Evolutionary conservation across 2,797 vertebrate genomes (phyloP).

Genomic region (Muscicapa comitata): DNA sequence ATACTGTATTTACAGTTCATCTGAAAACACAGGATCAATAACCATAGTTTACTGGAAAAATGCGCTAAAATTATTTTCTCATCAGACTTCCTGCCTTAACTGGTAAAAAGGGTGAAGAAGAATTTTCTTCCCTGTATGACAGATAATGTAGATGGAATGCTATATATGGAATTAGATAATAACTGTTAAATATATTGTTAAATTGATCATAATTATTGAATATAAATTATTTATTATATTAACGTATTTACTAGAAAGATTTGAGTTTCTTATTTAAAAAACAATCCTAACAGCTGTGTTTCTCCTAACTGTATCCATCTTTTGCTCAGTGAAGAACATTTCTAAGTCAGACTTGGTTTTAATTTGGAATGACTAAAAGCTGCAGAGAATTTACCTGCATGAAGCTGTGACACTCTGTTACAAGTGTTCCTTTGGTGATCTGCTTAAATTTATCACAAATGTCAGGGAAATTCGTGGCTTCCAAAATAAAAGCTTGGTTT

Average conservation of each 20-base stretch:
- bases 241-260: background rate
- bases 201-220: background rate
- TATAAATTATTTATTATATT: background rate
- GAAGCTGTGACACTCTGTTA: constrained; percentile 89
- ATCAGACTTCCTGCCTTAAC: background rate
- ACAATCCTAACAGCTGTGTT: background rate
- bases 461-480: constrained; percentile 83
- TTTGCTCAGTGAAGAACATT: background rate
- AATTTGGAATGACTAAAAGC: background rate
- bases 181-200: background rate
- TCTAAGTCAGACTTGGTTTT: background rate
- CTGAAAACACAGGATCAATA: background rate
- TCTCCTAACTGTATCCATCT: background rate
- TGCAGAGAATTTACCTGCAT: constrained; percentile 83
- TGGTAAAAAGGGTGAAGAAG: background rate
- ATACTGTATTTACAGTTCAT: background rate
- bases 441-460: constrained; percentile 90
- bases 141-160: background rate
- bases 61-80: background rate
- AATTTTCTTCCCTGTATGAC: background rate
- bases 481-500: constrained; percentile 85
- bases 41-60: background rate
- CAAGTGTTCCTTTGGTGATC: constrained; percentile 85
- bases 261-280: background rate
- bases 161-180: background rate